Conservation (phyloP, 2,797 vertebrate species). For the Kryptopterus vitreolus region DNA sequence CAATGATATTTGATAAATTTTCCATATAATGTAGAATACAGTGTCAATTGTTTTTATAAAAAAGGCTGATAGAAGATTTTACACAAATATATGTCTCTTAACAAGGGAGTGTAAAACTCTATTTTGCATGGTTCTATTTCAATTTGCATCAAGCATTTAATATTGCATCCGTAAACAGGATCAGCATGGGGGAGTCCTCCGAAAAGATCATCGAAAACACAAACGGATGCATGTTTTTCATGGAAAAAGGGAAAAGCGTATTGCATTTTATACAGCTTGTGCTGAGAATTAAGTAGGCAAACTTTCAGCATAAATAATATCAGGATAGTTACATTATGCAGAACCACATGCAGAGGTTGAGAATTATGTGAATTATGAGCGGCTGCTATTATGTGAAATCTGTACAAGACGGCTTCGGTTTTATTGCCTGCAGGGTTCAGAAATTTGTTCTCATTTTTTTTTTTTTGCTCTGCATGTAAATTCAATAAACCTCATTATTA, state of each 20-base stretch:
- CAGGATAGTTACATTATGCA: not conserved
- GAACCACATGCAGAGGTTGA: not conserved
- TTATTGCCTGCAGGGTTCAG: not conserved
- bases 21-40: too few species aligned
- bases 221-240: too few species aligned
- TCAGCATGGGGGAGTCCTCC: not conserved
- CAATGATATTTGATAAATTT: not conserved
- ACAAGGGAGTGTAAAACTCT: not conserved
- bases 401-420: conserved; percentile 3
- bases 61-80: not conserved
- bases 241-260: too few species aligned
- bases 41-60: not conserved
- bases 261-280: not conserved
- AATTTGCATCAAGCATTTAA: not conserved
- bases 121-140: not conserved
- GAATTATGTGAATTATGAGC: too few species aligned
- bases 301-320: not conserved
- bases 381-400: not conserved
- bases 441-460: not conserved
- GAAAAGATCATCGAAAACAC: not conserved
- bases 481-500: conserved; percentile 1
- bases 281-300: not conserved
- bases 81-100: too few species aligned
- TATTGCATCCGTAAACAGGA: not conserved
- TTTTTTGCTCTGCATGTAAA: not conserved